Conservation (phyloP, 2,888 invertebrate species). For the Adelphocoris suturalis region DNA sequence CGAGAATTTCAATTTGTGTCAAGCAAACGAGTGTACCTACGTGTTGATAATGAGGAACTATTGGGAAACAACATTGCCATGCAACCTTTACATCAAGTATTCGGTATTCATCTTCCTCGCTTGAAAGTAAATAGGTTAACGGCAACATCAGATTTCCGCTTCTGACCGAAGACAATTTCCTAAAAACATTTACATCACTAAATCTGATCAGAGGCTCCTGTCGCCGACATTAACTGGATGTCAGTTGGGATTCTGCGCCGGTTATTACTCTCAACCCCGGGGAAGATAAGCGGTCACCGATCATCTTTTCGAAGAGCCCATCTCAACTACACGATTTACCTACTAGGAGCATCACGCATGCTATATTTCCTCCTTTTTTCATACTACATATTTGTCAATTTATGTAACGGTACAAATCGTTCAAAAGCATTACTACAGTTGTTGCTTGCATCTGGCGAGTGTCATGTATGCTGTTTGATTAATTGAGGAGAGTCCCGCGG, state of each 20-base stretch:
- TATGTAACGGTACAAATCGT: constrained; percentile 4
- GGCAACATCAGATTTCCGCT: background rate
- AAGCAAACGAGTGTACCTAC: no score
- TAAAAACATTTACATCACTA: constrained; percentile 20
- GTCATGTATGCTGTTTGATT: no score
- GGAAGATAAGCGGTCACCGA: background rate
- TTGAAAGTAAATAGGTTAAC: constrained; percentile 9
- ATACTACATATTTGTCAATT: background rate
- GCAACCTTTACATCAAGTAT: no score
- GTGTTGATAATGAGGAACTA: no score
- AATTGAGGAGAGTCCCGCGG: no score
- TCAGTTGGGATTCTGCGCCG: background rate
- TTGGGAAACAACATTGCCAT: no score
- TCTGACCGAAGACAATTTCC: background rate
- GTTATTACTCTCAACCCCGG: background rate
- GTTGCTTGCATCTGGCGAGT: no score
- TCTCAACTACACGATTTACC: constrained; percentile 21
- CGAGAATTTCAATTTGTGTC: no score
- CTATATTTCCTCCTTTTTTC: background rate
- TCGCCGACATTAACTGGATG: constrained; percentile 14
- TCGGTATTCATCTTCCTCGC: background rate
- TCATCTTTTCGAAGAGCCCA: background rate
- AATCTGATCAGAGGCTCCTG: background rate
- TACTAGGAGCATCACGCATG: background rate
- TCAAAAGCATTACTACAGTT: background rate